phyloP scores from a whole-genome alignment of 2,888 invertebrate species.

The Theretra japonica region DNA sequence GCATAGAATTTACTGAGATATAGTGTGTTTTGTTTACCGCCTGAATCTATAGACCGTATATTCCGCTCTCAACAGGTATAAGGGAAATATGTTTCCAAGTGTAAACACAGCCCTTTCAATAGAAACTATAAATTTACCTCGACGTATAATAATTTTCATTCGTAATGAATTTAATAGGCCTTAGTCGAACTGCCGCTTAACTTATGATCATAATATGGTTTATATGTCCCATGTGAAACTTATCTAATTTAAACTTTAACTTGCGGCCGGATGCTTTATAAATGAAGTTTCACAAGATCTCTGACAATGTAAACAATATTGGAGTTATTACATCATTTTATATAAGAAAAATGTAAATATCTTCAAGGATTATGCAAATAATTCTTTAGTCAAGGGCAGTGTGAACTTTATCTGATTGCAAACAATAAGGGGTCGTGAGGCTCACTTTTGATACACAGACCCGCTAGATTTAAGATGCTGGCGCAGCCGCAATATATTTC shows the following conservation, averaged over 20 bases:
- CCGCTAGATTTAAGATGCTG: conserved; percentile 37
- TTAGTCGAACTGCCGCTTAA: not conserved
- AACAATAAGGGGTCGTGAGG: conserved; percentile 45
- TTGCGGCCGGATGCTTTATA: not conserved
- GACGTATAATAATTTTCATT: conserved; percentile 17
- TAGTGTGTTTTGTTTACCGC: conserved; percentile 2
- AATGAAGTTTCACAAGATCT: conserved; percentile 10
- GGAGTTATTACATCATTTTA: no score
- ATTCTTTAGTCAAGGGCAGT: conserved; percentile 51
- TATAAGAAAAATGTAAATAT: no score
- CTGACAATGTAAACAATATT: not conserved
- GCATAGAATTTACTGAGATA: conserved; percentile 22
- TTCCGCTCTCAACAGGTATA: conserved; percentile 6
- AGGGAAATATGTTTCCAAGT: conserved; percentile 2
- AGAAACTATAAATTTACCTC: conserved; percentile 6
- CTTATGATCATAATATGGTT: not conserved
- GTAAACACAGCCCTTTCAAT: conserved; percentile 1
- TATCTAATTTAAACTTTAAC: conserved; percentile 24
- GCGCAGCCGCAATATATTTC: conserved; percentile 55
- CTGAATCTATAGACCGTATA: conserved; percentile 11
- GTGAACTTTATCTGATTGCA: conserved; percentile 64
- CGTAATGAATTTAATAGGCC: conserved; percentile 5
- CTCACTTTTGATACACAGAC: conserved; percentile 51
- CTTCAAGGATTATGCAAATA: not conserved
- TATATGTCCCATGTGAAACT: conserved; percentile 28